phyloP scores from a whole-genome alignment of 2,113 vertebrate genomes.

The Dendropsophus ebraccatus region DNA sequence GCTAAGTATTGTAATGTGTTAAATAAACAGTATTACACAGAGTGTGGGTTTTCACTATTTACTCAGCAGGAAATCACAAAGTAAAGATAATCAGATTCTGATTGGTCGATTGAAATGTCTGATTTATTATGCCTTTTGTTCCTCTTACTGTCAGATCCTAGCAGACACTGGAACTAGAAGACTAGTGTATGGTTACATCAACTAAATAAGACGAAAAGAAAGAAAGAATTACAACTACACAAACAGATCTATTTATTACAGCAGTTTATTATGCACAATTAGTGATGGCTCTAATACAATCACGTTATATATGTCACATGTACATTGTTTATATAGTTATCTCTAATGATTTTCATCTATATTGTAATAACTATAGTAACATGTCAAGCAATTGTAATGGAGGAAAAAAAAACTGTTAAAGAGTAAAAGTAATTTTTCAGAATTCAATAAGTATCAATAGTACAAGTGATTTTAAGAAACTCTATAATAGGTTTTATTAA shows the following conservation, averaged over 20 bases:
- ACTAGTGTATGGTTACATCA: neutral
- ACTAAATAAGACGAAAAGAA: neutral
- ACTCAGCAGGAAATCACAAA: slow-evolving; percentile 23
- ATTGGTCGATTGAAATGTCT: slow-evolving; percentile 43
- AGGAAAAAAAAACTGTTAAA: no score
- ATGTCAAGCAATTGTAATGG: no score
- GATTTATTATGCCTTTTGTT: slow-evolving; percentile 40
- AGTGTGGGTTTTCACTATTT: slow-evolving; percentile 46
- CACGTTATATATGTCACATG: no score
- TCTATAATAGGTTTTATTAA: no score
- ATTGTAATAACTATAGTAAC: no score
- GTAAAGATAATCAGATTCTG: slow-evolving; percentile 39
- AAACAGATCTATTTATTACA: neutral
- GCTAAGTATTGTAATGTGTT: slow-evolving; percentile 39
- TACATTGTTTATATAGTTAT: no score
- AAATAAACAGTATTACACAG: slow-evolving; percentile 47
- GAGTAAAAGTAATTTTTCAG: no score
- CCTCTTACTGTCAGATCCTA: slow-evolving; percentile 35
- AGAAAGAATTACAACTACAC: neutral
- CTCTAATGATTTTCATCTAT: no score
- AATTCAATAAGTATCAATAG: no score
- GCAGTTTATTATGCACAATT: no score
- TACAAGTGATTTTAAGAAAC: no score
- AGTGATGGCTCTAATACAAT: no score
- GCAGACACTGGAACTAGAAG: neutral